Conservation (phyloP, 2,797 vertebrate species). For the Rhinoraja longicauda region DNA sequence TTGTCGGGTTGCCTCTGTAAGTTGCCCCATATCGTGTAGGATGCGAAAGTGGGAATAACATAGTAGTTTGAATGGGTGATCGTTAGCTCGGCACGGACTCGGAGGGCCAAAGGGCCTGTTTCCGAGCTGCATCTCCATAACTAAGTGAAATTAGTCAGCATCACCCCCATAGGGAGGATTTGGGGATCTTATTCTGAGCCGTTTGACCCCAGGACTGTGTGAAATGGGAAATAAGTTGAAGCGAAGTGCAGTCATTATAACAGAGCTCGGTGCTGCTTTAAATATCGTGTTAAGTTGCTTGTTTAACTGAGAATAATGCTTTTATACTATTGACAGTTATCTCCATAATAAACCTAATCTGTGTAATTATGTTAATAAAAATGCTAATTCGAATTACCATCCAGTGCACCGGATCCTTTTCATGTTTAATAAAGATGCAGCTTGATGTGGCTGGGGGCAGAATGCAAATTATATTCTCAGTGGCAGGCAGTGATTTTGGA, state of each 20-base stretch:
- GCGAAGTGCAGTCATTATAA: background rate
- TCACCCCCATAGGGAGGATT: no score
- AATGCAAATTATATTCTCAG: background rate
- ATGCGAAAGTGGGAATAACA: no score
- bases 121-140: no score
- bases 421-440: background rate
- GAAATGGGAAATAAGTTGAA: background rate
- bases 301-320: background rate
- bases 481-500: background rate
- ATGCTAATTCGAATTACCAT: background rate
- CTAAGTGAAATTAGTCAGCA: no score
- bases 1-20: no score
- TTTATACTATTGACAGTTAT: background rate
- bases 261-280: background rate
- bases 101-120: no score
- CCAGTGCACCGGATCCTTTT: background rate
- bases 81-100: no score
- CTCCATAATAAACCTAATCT: background rate
- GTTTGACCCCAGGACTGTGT: background rate
- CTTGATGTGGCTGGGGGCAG: background rate
- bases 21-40: no score
- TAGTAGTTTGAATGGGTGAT: no score
- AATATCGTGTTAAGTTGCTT: background rate
- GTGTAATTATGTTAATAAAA: background rate
- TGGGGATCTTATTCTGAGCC: background rate